Percentiles rank a stretch among this genome's conserved stretches.
These are phyloP conservation scores for Rhincodon typus DNA, from an alignment of 2,797 vertebrate species.

Conservation along the genomic window DNA sequence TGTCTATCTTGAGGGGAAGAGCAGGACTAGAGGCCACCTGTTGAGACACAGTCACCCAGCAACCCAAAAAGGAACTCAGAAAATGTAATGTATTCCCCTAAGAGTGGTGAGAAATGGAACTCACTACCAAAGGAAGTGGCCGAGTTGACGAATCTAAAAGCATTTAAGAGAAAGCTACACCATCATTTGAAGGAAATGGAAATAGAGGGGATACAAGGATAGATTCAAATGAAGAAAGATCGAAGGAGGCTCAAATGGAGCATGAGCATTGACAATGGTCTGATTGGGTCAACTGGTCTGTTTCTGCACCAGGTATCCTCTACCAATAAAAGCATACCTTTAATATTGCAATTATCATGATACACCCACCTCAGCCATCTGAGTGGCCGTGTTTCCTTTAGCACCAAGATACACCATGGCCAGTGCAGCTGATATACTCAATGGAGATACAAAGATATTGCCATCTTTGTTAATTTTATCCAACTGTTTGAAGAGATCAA, in stretches of 20 bases:
- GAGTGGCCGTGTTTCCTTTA: slow-evolving; percentile 45
- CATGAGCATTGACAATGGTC: neutral
- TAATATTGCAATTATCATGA: neutral
- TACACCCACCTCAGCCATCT: slow-evolving; percentile 51
- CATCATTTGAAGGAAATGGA: too few relatives aligned
- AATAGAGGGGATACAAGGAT: neutral
- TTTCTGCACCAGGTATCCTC: neutral
- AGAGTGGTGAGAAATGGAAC: neutral
- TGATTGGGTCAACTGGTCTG: neutral
- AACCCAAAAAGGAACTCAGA: too few relatives aligned
- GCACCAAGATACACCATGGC: slow-evolving; percentile 51
- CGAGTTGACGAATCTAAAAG: neutral
- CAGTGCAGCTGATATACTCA: slow-evolving; percentile 51
- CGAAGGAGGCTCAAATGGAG: too few relatives aligned
- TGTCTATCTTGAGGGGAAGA: neutral
- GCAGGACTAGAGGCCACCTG: too few relatives aligned
- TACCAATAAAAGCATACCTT: neutral
- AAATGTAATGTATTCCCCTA: neutral
- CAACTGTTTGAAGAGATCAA: slow-evolving; percentile 55
- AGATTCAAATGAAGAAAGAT: too few relatives aligned
- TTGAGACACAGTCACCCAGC: too few relatives aligned
- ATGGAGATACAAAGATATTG: slow-evolving; percentile 56
- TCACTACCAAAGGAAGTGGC: too few relatives aligned
- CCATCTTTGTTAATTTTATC: slow-evolving; percentile 41
- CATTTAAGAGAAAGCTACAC: neutral